These are phyloP conservation scores for Ephestia elutella DNA, from an alignment of 1,140 invertebrate genomes.

Conservation along the genomic window DNA sequence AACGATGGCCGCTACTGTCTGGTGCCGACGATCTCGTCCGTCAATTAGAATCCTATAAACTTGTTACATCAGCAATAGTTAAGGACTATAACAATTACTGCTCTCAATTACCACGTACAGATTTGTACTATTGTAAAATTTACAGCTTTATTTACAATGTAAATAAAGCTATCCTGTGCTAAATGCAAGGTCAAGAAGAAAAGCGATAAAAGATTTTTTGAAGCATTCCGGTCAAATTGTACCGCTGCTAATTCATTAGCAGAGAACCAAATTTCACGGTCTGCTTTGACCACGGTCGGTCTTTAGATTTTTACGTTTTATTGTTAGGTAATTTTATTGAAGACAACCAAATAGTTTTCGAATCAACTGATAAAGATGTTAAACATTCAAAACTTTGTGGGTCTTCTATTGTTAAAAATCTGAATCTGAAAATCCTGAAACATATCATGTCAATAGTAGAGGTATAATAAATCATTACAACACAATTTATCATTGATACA, in stretches of 20 bases:
- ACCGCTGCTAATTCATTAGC: constrained; percentile 42
- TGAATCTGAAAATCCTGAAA: too few species aligned
- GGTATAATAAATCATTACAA: too few species aligned
- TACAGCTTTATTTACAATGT: too few species aligned
- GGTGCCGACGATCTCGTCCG: constrained; percentile 29
- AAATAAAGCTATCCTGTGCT: not conserved
- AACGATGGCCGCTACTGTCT: constrained; percentile 37
- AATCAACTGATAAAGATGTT: too few species aligned
- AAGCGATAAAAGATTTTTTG: constrained; percentile 14
- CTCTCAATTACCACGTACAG: constrained; percentile 16
- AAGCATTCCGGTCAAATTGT: constrained; percentile 17
- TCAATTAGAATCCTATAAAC: constrained; percentile 47
- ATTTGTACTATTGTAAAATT: too few species aligned
- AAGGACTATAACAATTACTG: constrained; percentile 32
- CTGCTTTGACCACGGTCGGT: constrained; percentile 6
- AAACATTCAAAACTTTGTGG: too few species aligned
- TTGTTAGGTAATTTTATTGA: too few species aligned
- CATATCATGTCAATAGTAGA: too few species aligned
- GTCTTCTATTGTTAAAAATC: too few species aligned
- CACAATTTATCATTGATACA: too few species aligned
- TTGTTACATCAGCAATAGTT: constrained; percentile 39
- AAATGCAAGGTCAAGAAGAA: not conserved
- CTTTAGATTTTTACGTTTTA: constrained; percentile 13
- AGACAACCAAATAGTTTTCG: too few species aligned
- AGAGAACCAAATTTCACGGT: constrained; percentile 40